Base-by-base conservation (phyloP, 2,797 vertebrate species). In the Nyctalus aviator region DNA sequence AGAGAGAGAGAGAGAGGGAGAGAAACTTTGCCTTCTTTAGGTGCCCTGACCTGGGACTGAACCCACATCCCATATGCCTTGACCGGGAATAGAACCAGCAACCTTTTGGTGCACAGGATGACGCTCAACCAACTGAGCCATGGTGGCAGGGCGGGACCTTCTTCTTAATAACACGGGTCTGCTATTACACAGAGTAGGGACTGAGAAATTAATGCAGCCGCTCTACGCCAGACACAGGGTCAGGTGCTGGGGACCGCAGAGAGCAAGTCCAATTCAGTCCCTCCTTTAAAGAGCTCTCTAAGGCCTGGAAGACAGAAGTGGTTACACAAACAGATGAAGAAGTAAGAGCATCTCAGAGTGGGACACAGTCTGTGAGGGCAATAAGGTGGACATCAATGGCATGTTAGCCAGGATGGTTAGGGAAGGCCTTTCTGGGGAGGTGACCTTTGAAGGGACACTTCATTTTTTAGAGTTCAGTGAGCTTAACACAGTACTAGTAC, bases 381-480 rank as follows among this genome's bases (percentile, higher is more conserved):
- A 57, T 53, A 46, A 69, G 6, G 35, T 89, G 79, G 71, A 46
- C 41, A 14, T 20, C 64, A 23, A 0, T 37, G 21, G 27, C 27
- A 21, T 68, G 64, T 94, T 14, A 55, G 68, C 71, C 44, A 15
- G 48, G 35, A 21, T 78, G 62, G 18, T 59, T 20, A 55, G 59
- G 75, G 69, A 71, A 32, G 68, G 20, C 11, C 35, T 32, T 10
- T 68, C 44, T 8, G 32, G 68, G 77, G 48, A 82, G 55, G 46
- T 93, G 72, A 71, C 72, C 41, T 72, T 93, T 83, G 72, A 78
- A 88, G 68, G 30, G 41, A 90, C 75, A 27, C 73, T 93, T 91
- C 6, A 9, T 50, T 32, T 9, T 30, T 91, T 76, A 41, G 53
- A 84, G 78, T 82, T 90, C 4, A 20, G 13, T 20, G 50, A 53